These are phyloP conservation scores for Diglossa brunneiventris DNA, from an alignment of 2,113 vertebrate species.

Conservation along the genomic window DNA sequence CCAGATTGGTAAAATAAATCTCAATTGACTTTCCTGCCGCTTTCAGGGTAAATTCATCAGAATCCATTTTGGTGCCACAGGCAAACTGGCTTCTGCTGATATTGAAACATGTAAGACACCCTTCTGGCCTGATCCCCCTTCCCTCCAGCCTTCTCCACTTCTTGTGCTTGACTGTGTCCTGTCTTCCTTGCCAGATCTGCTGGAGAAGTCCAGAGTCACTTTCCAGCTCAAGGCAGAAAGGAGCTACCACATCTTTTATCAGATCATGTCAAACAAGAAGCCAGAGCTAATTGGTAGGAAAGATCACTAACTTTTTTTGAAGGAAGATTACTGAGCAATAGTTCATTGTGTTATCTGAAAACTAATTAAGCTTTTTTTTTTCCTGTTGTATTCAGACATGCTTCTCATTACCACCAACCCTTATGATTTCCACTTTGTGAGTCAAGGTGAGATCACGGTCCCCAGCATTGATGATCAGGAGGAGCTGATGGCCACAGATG, in stretches of 20 bases:
- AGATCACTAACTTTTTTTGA: not conserved
- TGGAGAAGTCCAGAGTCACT: conserved; percentile 83
- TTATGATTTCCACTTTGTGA: conserved; percentile 78
- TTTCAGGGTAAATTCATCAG: conserved; percentile 91
- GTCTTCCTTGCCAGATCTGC: conserved; percentile 62
- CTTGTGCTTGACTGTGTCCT: not conserved
- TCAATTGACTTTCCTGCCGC: not conserved
- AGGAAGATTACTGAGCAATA: not conserved
- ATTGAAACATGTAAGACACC: conserved; percentile 91
- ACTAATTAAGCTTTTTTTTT: not conserved
- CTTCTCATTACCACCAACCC: conserved; percentile 89
- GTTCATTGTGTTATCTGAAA: not conserved
- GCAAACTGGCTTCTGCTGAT: conserved; percentile 93
- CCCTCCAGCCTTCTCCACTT: not conserved
- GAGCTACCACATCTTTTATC: conserved; percentile 88
- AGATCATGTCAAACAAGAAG: conserved; percentile 85
- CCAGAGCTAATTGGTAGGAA: conserved; percentile 83
- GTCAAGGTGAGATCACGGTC: conserved; percentile 81
- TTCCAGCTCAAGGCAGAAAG: conserved; percentile 86
- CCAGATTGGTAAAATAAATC: not conserved
- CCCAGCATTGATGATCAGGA: conserved; percentile 84
- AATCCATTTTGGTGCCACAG: conserved; percentile 88
- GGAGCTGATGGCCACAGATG: conserved; percentile 81
- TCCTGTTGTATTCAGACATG: conserved; percentile 68
- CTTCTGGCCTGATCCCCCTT: not conserved